Evolutionary conservation across 2,888 invertebrate genomes (phyloP).

Genomic region (Limenitis camilla): DNA sequence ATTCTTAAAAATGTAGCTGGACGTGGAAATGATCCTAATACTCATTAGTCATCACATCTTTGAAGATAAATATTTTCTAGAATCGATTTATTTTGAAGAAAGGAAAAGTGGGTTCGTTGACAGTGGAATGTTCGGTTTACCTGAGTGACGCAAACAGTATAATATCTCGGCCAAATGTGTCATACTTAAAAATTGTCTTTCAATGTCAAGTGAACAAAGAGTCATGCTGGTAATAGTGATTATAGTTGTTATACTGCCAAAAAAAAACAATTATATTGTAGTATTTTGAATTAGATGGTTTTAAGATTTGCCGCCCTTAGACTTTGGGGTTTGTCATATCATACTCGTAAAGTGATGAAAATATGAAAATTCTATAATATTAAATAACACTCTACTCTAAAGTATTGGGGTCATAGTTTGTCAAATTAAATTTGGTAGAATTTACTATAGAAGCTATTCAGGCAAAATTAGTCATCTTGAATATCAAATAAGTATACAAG

Average conservation of each 20-base stretch:
- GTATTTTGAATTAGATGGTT: background rate
- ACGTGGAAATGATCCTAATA: too few relatives aligned
- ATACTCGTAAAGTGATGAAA: too few relatives aligned
- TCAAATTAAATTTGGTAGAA: too few relatives aligned
- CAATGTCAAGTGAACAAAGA: conserved; percentile 37
- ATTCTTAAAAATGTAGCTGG: too few relatives aligned
- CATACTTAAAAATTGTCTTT: conserved; percentile 41
- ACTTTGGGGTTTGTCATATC: too few relatives aligned
- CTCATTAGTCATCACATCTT: background rate
- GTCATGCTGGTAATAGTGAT: conserved; percentile 33
- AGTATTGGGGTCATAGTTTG: too few relatives aligned
- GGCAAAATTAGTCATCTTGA: too few relatives aligned
- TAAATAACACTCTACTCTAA: too few relatives aligned
- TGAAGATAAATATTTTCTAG: conserved; percentile 1
- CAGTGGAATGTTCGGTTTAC: conserved; percentile 30
- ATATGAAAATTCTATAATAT: too few relatives aligned
- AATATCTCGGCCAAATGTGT: conserved; percentile 39
- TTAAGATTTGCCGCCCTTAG: too few relatives aligned
- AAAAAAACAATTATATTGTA: conserved; percentile 10
- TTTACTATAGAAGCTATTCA: too few relatives aligned
- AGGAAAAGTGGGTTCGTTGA: conserved; percentile 37
- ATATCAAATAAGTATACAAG: too few relatives aligned
- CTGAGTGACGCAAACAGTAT: conserved; percentile 37
- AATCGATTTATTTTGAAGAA: conserved; percentile 18
- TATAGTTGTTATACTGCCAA: conserved; percentile 42